Conservation (phyloP, 2,888 invertebrate species). For the Yponomeuta cagnagella region DNA sequence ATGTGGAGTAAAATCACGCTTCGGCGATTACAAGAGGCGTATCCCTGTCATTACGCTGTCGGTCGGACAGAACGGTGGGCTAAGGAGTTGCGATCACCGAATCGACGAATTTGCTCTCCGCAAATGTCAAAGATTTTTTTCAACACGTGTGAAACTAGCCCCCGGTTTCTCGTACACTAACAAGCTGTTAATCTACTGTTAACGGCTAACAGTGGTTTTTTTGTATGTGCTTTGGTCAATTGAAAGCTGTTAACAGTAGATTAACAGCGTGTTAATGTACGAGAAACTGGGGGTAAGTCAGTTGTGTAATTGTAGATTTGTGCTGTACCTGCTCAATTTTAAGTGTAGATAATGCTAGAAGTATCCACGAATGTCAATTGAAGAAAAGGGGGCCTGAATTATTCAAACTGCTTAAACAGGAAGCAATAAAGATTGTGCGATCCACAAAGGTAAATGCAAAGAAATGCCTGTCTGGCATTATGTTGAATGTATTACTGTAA, state of each 20-base stretch:
- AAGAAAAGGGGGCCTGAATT: neutral
- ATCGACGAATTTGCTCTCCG: conserved; percentile 21
- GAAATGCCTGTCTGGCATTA: neutral
- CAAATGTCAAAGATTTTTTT: conserved; percentile 13
- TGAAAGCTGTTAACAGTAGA: too few relatives aligned
- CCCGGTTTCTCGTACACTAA: too few relatives aligned
- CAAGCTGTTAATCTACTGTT: too few relatives aligned
- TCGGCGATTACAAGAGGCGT: conserved; percentile 57
- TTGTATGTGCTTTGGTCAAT: too few relatives aligned
- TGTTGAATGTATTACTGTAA: conserved; percentile 6
- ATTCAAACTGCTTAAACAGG: neutral
- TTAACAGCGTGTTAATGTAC: neutral
- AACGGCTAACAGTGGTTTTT: too few relatives aligned
- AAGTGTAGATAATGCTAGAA: neutral
- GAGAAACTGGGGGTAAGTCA: neutral
- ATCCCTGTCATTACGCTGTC: conserved; percentile 61
- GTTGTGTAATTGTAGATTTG: neutral
- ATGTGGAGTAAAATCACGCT: conserved; percentile 62
- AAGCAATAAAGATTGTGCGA: neutral
- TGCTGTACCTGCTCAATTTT: too few relatives aligned
- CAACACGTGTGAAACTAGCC: neutral
- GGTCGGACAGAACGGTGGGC: conserved; percentile 28
- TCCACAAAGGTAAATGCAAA: neutral
- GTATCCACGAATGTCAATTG: neutral
- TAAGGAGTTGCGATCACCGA: conserved; percentile 42